Base-by-base conservation (phyloP, 2,113 vertebrate species). In the Odocoileus hemionus region DNA sequence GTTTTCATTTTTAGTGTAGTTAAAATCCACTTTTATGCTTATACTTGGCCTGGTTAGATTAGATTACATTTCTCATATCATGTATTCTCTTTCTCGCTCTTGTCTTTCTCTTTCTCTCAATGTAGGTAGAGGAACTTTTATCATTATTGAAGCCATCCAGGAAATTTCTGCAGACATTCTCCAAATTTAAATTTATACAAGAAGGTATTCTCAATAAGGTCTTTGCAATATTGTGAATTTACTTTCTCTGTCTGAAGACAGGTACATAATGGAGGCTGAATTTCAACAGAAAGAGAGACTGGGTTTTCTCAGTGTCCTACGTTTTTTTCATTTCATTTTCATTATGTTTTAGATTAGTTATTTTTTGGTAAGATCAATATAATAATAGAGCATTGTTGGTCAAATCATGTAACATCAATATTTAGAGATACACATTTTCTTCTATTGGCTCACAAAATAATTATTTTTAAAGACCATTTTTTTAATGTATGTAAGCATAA, bases 291-390 rank as follows among this genome's bases (percentile, higher is more conserved):
- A 45, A 6, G 7, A 67, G 8, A 82, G 21, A 55, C 88, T 82
- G 54, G n/a, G 78, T 94, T 93, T 94, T 93, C 26, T 95, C 14
- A 3, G 3, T 58, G 19, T 84, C 55, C 57, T 93, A 93, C 8
- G 16, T 76, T 90, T 74, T 94, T 94, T 93, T 94, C 19, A 58
- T 82, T 95, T 26, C 8, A 67, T 82, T 98, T 58, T 93, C 21
- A 86, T 80, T 92, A 87, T 86, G 54, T 88, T 94, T 97, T 97
- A 97, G 61, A 95, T 97, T 88, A 95, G 94, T 91, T 89, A 47
- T 95, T 83, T 39, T 93, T 88, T 93, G 70, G 94, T 86, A 83
- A 91, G 60, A 85, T 89, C 57, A 78, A n/a, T 89, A 58, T 30
- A 83, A 26, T 93, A 36, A 43, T 74, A 85, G n/a, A 84, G 39